Percentiles rank a stretch among this genome's conserved stretches.
phyloP scores from a whole-genome alignment of 2,888 invertebrate species.

The Drosophila barbarae region DNA sequence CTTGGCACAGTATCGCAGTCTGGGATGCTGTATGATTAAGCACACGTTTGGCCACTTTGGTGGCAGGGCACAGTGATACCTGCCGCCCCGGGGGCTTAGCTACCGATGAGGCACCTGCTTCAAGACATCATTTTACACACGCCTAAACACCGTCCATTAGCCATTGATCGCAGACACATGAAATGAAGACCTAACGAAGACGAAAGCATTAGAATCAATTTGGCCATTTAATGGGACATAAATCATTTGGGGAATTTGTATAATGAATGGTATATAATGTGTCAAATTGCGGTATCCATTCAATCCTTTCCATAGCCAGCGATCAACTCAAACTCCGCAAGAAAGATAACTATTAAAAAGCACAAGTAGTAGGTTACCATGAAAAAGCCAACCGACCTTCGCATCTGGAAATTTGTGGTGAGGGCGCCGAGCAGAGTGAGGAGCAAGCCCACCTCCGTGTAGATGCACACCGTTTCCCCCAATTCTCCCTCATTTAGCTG shows the following conservation, averaged over 20 bases:
- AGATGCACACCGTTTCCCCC: slow-evolving; percentile 63
- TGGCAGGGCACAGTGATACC: slow-evolving; percentile 19
- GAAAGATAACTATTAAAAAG: neutral
- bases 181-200: slow-evolving; percentile 28
- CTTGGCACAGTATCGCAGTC: slow-evolving; percentile 23
- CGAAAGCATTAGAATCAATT: slow-evolving; percentile 20
- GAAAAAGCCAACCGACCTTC: slow-evolving; percentile 28
- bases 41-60: slow-evolving; percentile 39
- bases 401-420: slow-evolving; percentile 57
- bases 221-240: slow-evolving; percentile 30
- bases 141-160: slow-evolving; percentile 28
- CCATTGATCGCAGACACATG: slow-evolving; percentile 12
- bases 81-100: slow-evolving; percentile 2
- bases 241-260: slow-evolving; percentile 25
- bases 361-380: slow-evolving; percentile 20
- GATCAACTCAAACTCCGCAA: slow-evolving; percentile 11
- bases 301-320: slow-evolving; percentile 4
- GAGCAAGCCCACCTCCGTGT: slow-evolving; percentile 49
- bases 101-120: slow-evolving; percentile 14
- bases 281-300: neutral
- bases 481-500: slow-evolving; percentile 56
- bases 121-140: slow-evolving; percentile 29
- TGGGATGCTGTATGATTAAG: slow-evolving; percentile 21
- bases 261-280: slow-evolving; percentile 2
- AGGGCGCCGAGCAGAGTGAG: slow-evolving; percentile 48